Base-by-base conservation (phyloP, 2,888 invertebrate species). In the Drosophila rubida region DNA sequence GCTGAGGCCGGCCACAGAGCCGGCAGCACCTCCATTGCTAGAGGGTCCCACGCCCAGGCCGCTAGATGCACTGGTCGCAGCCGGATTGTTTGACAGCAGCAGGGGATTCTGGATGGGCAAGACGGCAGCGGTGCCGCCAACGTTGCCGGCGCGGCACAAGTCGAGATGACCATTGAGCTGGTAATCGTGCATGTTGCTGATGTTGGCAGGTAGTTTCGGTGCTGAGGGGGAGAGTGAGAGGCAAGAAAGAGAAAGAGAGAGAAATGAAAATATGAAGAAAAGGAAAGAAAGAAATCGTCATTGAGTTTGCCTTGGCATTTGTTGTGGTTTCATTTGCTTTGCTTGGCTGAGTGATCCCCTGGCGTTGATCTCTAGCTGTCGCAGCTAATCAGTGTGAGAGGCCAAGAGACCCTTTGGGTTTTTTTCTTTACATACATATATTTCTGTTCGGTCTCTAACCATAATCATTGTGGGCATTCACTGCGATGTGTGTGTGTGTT, bases 171-270 rank as follows among this genome's bases (percentile, higher is more conserved):
- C 91, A 71, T 87, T 90, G 75, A 91, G 80, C 76, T 91, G 90
- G 92, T 93, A 92, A 92, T 94, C 83, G 93, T 92, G 93, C 78
- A 94, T 86, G 78, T 87, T 80, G 65, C 67, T 50, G 13, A 81
- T 78, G 64, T 71, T 86, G 93, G 94, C 93, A 80, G 93, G 92
- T 89, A 95, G 92, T 92, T 95, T 95, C 71, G 95, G 94, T 76
- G 93, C 95, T 95, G 93, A 93, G 53, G 27, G 19, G 37, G 42
- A 22, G 37, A 27, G 22, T 27, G 9, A 55, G 39, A 23, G 37
- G 42, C 19, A 30, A 27, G 22, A 32, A 9, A 55, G 39, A 23
- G n/a, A 19, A 11, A 35, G 37, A 63, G 25, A 8, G 22, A 46
- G n/a, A 32, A 30, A 27, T 14, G 14, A 22, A 57, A 66, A 63